phyloP scores from a whole-genome alignment of 1,140 invertebrate species.

The Carcinoscorpius rotundicauda region DNA sequence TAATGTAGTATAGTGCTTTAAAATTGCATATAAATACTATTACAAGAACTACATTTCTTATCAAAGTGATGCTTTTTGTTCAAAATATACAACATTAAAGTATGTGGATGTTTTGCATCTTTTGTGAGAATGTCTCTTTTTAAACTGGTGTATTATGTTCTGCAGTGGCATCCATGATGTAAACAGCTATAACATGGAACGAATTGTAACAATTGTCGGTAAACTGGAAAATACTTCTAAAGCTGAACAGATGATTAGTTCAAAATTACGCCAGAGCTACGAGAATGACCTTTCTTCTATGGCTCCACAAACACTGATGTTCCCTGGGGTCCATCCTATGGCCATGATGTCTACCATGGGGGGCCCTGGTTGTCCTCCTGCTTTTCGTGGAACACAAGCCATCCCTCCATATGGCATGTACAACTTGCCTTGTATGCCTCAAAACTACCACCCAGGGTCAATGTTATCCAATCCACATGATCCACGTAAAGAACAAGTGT shows the following conservation, averaged over 20 bases:
- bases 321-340: conserved; percentile 87
- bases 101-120: neutral
- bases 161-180: conserved; percentile 72
- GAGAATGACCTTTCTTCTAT: conserved; percentile 74
- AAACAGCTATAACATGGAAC: conserved; percentile 83
- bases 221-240: conserved; percentile 79
- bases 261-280: conserved; percentile 87
- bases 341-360: conserved; percentile 85
- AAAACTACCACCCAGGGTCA: conserved; percentile 13
- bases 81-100: neutral
- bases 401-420: conserved; percentile 19
- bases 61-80: neutral
- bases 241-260: conserved; percentile 86
- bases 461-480: conserved; percentile 10
- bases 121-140: conserved; percentile 20
- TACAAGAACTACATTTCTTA: too few species aligned
- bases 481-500: conserved; percentile 63
- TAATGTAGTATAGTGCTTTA: too few species aligned
- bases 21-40: too few species aligned
- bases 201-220: conserved; percentile 92
- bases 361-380: conserved; percentile 47
- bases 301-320: conserved; percentile 77
- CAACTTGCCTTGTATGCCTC: conserved; percentile 29
- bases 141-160: neutral
- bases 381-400: conserved; percentile 33